These are phyloP conservation scores for Montipora capitata DNA, from an alignment of 92 coral and sea anemone genomes.

Conservation along the genomic window DNA sequence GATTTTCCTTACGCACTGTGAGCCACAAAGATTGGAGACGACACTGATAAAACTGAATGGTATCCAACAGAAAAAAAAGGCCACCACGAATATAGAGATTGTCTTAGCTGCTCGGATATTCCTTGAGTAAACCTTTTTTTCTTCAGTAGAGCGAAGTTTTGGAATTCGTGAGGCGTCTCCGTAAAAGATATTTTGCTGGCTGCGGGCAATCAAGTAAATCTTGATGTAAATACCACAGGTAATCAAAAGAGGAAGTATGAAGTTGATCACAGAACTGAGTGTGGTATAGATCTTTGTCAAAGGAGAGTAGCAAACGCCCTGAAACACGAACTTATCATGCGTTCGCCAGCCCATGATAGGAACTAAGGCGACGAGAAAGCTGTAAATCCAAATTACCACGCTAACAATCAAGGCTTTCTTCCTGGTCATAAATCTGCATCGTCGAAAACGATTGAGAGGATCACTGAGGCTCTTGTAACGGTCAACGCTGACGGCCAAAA, in stretches of 20 bases:
- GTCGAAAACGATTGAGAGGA: constrained; percentile 90
- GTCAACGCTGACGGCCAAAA: constrained; percentile 85
- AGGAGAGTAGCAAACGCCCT: constrained; percentile 70
- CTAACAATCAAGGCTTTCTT: constrained; percentile 78
- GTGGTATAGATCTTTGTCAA: constrained; percentile 56
- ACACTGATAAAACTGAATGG: constrained; percentile 71
- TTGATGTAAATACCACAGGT: constrained; percentile 80
- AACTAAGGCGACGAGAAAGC: constrained; percentile 82
- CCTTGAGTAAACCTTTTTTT: constrained; percentile 58
- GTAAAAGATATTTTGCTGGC: constrained; percentile 20
- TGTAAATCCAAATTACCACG: constrained; percentile 84
- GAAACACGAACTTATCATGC: constrained; percentile 26
- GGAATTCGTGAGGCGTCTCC: background rate
- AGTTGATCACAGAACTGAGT: constrained; percentile 71
- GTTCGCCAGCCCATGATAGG: constrained; percentile 92
- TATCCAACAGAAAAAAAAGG: constrained; percentile 87
- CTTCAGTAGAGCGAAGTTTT: constrained; percentile 31
- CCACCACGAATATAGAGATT: constrained; percentile 81
- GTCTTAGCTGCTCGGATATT: constrained; percentile 84
- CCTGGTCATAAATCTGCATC: constrained; percentile 81
- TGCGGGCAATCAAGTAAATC: constrained; percentile 81
- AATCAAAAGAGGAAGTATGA: constrained; percentile 67
- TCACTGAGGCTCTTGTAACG: constrained; percentile 88
- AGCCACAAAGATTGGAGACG: constrained; percentile 47
- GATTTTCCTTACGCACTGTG: constrained; percentile 37